Base-by-base conservation (phyloP, 2,113 vertebrate species). In the Gadus macrocephalus region DNA sequence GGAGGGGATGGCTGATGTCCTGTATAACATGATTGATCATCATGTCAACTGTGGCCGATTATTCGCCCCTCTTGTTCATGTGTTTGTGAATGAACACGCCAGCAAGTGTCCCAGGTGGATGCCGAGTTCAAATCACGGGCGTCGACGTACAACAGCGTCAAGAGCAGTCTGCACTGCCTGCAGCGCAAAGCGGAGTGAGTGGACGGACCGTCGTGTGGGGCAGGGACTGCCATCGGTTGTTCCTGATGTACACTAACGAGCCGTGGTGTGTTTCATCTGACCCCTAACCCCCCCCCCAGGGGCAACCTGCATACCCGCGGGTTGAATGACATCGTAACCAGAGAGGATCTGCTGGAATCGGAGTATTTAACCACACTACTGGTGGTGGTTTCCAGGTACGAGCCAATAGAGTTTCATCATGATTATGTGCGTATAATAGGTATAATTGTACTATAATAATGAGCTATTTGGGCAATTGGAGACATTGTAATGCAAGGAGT, bases 341-440 rank as follows among this genome's bases (percentile, higher is more conserved):
- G 93, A 82, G 95, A 98, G 20, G 97, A 99, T 86, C 91, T 98
- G 53, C 95, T 99, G 81, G 88, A 93, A 75, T 99, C 97, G 0
- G 96, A 98, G 82, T 98, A 99, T 76, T 95, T 99, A 62, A 92
- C 95, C 79, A 98, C 96, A 0, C 91, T 98, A 1, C 88, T 99
- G 42, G 95, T 98, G 1, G 92, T 98, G 25, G 95, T 98, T 55
- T 88, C 90, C 86, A 96, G 95, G 97, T 99, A 87, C 95, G 81
- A 58, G 70, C 4, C 62, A 16, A 58, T n/a, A 58, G 0, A 16
- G 15, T 14, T 58, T 58, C 55, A 58, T 58, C n/a, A 16, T 58
- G 55, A n/a, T 58, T 58, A 17, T 58, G 15, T n/a, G 1, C 1
- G 8, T 53, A 8, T 53, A 15, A 15, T 53, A 8, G 8, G 9